phyloP scores from a whole-genome alignment of 2,888 invertebrate species.

The Tetragnatha montana region DNA sequence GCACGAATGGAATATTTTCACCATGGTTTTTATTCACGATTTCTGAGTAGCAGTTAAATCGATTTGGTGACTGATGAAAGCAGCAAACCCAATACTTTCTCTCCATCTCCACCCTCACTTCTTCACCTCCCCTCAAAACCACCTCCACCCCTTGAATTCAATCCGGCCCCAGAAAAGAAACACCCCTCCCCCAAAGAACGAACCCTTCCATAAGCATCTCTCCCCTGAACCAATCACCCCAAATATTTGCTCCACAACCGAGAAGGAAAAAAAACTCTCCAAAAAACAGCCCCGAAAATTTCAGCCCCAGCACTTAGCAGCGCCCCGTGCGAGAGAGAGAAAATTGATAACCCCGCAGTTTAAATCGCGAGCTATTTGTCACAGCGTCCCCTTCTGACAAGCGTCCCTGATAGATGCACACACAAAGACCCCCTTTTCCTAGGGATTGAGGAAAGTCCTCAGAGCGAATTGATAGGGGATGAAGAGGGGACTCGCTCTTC shows the following conservation, averaged over 20 bases:
- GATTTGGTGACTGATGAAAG: no score
- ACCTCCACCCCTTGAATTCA: neutral
- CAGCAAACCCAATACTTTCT: no score
- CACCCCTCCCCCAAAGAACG: neutral
- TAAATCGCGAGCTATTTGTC: constrained; percentile 64
- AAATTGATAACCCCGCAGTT: constrained; percentile 60
- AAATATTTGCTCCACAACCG: neutral
- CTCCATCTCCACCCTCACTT: no score
- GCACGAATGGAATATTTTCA: no score
- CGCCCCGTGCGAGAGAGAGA: constrained; percentile 15
- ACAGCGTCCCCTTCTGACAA: constrained; percentile 43
- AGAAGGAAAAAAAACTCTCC: neutral
- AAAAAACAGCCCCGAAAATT: constrained; percentile 23
- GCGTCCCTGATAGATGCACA: constrained; percentile 28
- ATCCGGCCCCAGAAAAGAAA: neutral
- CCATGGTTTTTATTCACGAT: no score
- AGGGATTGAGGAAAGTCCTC: constrained; percentile 26
- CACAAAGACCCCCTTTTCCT: constrained; percentile 29
- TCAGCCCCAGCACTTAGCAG: constrained; percentile 33
- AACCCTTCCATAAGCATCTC: neutral
- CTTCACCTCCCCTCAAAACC: neutral
- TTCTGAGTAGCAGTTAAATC: no score
- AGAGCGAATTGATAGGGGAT: constrained; percentile 32
- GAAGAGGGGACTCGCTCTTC: constrained; percentile 21
- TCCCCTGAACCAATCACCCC: neutral